Evolutionary conservation across 2,113 vertebrate genomes (phyloP), one percentile per base, ranked within the genome.

Genomic region (Gopherus evgoodei): DNA sequence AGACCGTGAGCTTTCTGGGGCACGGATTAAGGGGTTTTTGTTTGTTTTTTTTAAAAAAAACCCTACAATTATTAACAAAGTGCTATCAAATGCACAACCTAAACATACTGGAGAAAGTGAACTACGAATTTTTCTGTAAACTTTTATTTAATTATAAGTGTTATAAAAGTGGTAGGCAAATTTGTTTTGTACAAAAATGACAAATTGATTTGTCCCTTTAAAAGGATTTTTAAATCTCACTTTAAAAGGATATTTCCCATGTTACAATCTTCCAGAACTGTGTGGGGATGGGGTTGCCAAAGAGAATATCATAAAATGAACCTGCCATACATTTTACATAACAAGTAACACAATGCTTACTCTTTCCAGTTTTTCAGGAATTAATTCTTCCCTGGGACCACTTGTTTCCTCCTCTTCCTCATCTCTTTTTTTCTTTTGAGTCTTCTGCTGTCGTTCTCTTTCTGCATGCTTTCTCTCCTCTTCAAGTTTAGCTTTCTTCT

Each of bases 291-390:
- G 22, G 14, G 38, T 29, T 17, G 42, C 49, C 29, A 50, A 80
- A 49, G 25, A 50, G 27, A 49, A 80, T 29, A 29, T 6, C 12
- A 35, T 44, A 76, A 22, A 12, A 82, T 44, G 75, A 62, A 53
- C 88, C 65, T 42, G 50, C 31, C 1, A 35, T 8, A 14, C 92
- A 92, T 89, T 91, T 78, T 93, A 95, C 11, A 57, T 49, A 59
- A 93, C 62, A 59, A 80, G 42, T 35, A 88, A 93, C 38, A 65
- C 16, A 53, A 91, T 54, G 83, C 97, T 96, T 94, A 99, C 98
- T 97, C 98, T 98, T 98, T 98, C 98, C 97, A 99, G 97, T 97
- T 99, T 98, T 95, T 98, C 98, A 96, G 98, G 98, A 87, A 98
- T 81, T 86, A 99, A 95, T 54, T 98, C 98, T 97, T 99, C 98